These are phyloP conservation scores for Chunga burmeisteri DNA, from an alignment of 2,113 vertebrate species.

Conservation along the genomic window DNA sequence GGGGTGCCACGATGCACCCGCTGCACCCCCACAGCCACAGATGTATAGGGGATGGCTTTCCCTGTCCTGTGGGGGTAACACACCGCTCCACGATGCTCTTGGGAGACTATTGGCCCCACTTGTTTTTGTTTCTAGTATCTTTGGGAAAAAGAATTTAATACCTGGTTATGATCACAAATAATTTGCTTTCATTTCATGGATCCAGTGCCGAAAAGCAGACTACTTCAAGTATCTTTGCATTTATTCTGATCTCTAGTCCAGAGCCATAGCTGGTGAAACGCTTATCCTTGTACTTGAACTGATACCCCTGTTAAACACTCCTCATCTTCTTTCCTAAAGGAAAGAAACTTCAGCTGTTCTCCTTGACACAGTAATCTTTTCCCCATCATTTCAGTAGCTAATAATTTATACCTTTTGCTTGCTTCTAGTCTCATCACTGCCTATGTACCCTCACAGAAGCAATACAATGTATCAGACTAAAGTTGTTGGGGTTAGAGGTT, in stretches of 20 bases:
- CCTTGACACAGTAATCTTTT: background rate
- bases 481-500: background rate
- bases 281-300: background rate
- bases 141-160: background rate
- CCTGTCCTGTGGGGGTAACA: background rate
- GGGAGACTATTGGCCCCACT: background rate
- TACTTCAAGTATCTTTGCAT: background rate
- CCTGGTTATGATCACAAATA: background rate
- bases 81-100: background rate
- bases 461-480: background rate
- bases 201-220: background rate
- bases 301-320: background rate
- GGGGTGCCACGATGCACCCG: background rate
- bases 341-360: background rate
- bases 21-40: fast-evolving
- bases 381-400: background rate
- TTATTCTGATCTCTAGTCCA: background rate
- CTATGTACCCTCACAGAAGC: background rate
- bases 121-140: background rate
- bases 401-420: background rate
- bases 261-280: background rate
- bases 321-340: background rate
- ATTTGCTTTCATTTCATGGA: background rate
- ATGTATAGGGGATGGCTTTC: background rate
- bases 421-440: background rate